Evolutionary conservation across 2,888 invertebrate genomes (phyloP).

Genomic region (Ecliptopera silaceata): DNA sequence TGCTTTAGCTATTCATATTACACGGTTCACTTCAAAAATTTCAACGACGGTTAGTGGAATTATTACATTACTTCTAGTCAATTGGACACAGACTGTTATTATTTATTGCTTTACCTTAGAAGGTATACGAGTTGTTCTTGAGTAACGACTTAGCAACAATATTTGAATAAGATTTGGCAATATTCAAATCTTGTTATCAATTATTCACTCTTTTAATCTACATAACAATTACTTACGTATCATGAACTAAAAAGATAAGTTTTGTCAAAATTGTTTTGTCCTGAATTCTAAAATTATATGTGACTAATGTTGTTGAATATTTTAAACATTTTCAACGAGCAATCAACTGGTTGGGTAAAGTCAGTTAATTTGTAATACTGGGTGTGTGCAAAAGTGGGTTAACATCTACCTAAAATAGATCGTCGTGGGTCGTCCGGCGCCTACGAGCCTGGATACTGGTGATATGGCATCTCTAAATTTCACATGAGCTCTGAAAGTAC

Average conservation of each 20-base stretch:
- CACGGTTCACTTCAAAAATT: slow-evolving; percentile 37
- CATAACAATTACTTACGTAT: too few species aligned
- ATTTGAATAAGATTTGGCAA: too few species aligned
- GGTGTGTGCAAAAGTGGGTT: slow-evolving; percentile 66
- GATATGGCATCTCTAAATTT: slow-evolving; percentile 42
- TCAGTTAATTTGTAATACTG: slow-evolving; percentile 66
- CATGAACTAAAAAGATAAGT: not conserved
- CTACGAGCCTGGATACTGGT: slow-evolving; percentile 37
- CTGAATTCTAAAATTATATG: slow-evolving; percentile 16
- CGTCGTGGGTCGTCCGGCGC: slow-evolving; percentile 58
- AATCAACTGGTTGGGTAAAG: slow-evolving; percentile 51
- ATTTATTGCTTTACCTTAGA: slow-evolving; percentile 16
- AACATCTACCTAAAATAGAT: slow-evolving; percentile 69
- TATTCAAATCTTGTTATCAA: too few species aligned
- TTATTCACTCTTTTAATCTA: not conserved
- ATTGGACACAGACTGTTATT: slow-evolving; percentile 12
- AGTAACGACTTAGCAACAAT: too few species aligned
- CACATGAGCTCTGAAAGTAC: slow-evolving; percentile 4
- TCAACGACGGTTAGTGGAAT: slow-evolving; percentile 33
- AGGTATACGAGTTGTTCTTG: too few species aligned
- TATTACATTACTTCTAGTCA: slow-evolving; percentile 21
- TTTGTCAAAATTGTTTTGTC: slow-evolving; percentile 1
- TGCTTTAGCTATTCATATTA: slow-evolving; percentile 33
- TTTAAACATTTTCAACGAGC: slow-evolving; percentile 30
- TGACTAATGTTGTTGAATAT: slow-evolving; percentile 21